Conservation (phyloP, 2,888 invertebrate species). For the Oasisia sp. region DNA sequence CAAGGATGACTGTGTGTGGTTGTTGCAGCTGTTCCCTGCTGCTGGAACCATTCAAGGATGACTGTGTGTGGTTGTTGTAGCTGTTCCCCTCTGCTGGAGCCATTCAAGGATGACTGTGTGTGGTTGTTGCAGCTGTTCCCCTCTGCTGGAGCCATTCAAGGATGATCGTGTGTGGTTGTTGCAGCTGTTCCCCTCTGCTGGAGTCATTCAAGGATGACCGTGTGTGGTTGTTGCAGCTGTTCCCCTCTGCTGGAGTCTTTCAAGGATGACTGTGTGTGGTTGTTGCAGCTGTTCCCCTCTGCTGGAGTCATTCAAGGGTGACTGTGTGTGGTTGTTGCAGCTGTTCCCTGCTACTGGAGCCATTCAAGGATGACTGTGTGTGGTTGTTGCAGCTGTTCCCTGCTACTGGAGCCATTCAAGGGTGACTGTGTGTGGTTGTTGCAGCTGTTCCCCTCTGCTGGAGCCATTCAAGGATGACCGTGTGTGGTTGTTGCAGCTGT, state of each 20-base stretch:
- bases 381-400: slow-evolving; percentile 3
- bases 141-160: slow-evolving; percentile 87
- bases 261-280: slow-evolving; percentile 70
- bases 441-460: slow-evolving; percentile 70
- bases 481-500: slow-evolving; percentile 14
- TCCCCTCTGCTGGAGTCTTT: slow-evolving; percentile 84
- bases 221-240: slow-evolving; percentile 14
- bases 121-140: slow-evolving; percentile 3
- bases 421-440: slow-evolving; percentile 54
- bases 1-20: slow-evolving; percentile 70
- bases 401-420: slow-evolving; percentile 87
- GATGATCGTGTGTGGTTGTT: slow-evolving; percentile 53
- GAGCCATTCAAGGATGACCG: slow-evolving; percentile 90
- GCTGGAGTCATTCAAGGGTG: slow-evolving; percentile 87
- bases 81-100: slow-evolving; percentile 78
- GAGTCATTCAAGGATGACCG: slow-evolving; percentile 90
- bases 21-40: slow-evolving; percentile 66
- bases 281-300: slow-evolving; percentile 66
- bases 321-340: slow-evolving; percentile 20
- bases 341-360: slow-evolving; percentile 78
- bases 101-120: slow-evolving; percentile 77
- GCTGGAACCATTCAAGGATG: slow-evolving; percentile 87
- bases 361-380: slow-evolving; percentile 77
- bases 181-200: slow-evolving; percentile 70
- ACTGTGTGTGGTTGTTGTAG: slow-evolving; percentile 19